These are phyloP conservation scores for Nomada ferruginata DNA, from an alignment of 2,888 invertebrate genomes.

Conservation along the genomic window DNA sequence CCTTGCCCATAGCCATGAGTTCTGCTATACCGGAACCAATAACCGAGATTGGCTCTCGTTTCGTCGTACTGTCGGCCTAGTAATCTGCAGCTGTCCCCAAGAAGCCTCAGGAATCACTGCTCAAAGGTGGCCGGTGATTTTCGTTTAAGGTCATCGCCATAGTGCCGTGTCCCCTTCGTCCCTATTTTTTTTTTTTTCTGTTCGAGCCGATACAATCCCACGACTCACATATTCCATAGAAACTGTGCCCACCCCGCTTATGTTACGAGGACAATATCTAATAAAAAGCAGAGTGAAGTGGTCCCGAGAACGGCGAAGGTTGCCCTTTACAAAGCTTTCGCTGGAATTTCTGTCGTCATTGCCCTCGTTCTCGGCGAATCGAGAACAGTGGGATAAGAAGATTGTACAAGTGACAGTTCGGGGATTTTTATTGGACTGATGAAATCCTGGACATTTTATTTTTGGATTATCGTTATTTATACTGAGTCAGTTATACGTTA, in stretches of 20 bases:
- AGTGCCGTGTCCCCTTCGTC: conserved; percentile 11
- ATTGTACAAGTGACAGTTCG: conserved; percentile 58
- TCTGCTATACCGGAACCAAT: conserved; percentile 73
- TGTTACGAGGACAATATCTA: conserved; percentile 78
- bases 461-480: conserved; percentile 51
- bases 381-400: conserved; percentile 20
- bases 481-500: not conserved
- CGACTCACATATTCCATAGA: conserved; percentile 61
- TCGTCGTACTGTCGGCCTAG: conserved; percentile 57
- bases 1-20: conserved; percentile 67
- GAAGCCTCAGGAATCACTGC: conserved; percentile 47
- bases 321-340: conserved; percentile 63
- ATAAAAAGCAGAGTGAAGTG: conserved; percentile 75
- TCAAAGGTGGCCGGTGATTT: conserved; percentile 57
- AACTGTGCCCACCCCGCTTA: conserved; percentile 61
- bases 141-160: conserved; percentile 48
- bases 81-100: conserved; percentile 70
- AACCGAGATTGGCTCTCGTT: conserved; percentile 79
- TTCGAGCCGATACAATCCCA: conserved; percentile 61
- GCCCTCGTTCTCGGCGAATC: conserved; percentile 29
- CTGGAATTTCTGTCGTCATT: conserved; percentile 47
- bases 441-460: conserved; percentile 51
- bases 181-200: conserved; percentile 11
- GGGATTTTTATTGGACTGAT: conserved; percentile 50
- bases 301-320: conserved; percentile 55